These are phyloP conservation scores for Narcine bancroftii DNA, from an alignment of 2,113 vertebrate genomes.

Conservation along the genomic window DNA sequence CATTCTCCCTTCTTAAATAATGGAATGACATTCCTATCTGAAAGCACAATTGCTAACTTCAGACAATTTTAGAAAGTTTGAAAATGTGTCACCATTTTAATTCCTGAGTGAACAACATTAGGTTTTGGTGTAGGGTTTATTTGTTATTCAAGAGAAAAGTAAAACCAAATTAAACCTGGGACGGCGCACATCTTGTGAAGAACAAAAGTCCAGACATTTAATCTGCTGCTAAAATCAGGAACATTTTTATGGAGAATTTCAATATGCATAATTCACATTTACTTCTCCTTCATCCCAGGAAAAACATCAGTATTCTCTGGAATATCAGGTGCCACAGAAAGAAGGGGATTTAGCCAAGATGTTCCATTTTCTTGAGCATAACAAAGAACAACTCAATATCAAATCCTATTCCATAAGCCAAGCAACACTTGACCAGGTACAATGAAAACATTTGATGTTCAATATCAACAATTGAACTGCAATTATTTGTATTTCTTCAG, in stretches of 20 bases:
- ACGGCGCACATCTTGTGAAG: not conserved
- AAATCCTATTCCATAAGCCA: constrained; percentile 38
- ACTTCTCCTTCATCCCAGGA: constrained; percentile 34
- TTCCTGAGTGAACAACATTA: not conserved
- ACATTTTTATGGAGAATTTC: not conserved
- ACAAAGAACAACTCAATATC: constrained; percentile 36
- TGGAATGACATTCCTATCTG: not conserved
- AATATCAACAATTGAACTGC: not conserved
- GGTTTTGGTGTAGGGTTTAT: not conserved
- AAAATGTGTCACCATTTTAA: not conserved
- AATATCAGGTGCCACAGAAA: constrained; percentile 37
- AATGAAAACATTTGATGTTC: not conserved
- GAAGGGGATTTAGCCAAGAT: constrained; percentile 31
- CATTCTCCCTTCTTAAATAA: not conserved
- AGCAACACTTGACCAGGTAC: constrained; percentile 39
- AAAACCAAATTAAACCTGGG: not conserved
- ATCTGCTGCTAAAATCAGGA: not conserved
- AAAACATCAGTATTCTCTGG: constrained; percentile 30
- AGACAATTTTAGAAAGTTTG: not conserved
- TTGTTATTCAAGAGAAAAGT: not conserved
- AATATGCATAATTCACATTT: not conserved
- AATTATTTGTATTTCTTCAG: no score
- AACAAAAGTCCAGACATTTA: not conserved
- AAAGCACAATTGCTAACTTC: not conserved
- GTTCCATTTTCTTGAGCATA: constrained; percentile 33